Conservation (phyloP, 2,888 invertebrate species). For the Orgyia antiqua region DNA sequence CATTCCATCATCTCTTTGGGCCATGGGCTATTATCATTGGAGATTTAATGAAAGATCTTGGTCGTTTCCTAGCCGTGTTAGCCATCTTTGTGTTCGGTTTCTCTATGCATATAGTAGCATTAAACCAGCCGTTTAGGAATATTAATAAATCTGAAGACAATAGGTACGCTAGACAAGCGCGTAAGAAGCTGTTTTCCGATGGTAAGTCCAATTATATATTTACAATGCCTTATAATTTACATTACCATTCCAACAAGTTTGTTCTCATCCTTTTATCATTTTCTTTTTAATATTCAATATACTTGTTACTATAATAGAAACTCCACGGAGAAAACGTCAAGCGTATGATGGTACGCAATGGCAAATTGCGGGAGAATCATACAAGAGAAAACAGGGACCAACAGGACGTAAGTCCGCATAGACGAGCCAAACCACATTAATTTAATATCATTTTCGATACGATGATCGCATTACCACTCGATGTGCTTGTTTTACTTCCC, state of each 20-base stretch:
- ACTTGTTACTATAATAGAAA: constrained; percentile 54
- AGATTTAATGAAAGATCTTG: constrained; percentile 94
- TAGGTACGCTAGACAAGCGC: constrained; percentile 74
- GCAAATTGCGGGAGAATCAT: constrained; percentile 66
- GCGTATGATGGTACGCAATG: constrained; percentile 52
- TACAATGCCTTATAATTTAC: constrained; percentile 8
- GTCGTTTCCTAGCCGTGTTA: constrained; percentile 97
- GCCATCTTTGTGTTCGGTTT: constrained; percentile 99
- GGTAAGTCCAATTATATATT: constrained; percentile 74
- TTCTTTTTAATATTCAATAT: constrained; percentile 27
- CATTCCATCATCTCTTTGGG: constrained; percentile 99
- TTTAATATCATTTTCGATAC: constrained; percentile 44
- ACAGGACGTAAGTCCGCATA: constrained; percentile 80
- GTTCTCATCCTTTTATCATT: constrained; percentile 13
- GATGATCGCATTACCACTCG: constrained; percentile 68
- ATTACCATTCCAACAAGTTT: constrained; percentile 8
- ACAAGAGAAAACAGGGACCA: constrained; percentile 81
- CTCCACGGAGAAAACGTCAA: constrained; percentile 65
- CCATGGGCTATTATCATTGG: constrained; percentile 99
- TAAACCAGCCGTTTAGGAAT: constrained; percentile 95
- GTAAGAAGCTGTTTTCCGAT: constrained; percentile 82
- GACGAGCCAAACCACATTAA: constrained; percentile 31
- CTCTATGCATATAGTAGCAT: constrained; percentile 96
- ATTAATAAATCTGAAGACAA: constrained; percentile 80
- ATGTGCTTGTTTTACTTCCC: constrained; percentile 64